Evolutionary conservation across 2,888 invertebrate genomes (phyloP).

Genomic region (Hirtodrosophila duncani): DNA sequence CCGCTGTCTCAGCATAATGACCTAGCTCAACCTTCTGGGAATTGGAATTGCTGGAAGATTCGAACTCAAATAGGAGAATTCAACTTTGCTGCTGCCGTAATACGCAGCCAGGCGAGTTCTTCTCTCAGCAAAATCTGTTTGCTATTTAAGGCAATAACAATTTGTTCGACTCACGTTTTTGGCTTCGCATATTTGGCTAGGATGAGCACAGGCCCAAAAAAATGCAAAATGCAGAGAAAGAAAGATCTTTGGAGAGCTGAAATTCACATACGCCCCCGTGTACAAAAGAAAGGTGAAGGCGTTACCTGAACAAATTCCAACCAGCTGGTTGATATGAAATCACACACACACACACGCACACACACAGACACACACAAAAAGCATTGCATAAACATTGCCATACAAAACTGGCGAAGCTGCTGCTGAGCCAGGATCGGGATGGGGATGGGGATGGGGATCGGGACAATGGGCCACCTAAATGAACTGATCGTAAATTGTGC

Average conservation of each 20-base stretch:
- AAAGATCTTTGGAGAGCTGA: conserved; percentile 1
- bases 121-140: conserved; percentile 33
- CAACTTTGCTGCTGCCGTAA: conserved; percentile 20
- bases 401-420: too few relatives aligned
- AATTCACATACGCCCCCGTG: conserved; percentile 46
- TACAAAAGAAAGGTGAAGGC: conserved; percentile 44
- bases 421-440: too few relatives aligned
- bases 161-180: conserved; percentile 60
- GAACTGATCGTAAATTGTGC: conserved; percentile 64
- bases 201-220: conserved; percentile 13
- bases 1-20: conserved; percentile 25
- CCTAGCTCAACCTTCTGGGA: conserved; percentile 56
- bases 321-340: conserved; percentile 57
- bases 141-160: conserved; percentile 58
- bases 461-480: conserved; percentile 67
- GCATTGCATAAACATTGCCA: conserved; percentile 60
- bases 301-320: conserved; percentile 47
- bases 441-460: conserved; percentile 10
- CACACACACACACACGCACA: conserved; percentile 26
- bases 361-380: too few relatives aligned
- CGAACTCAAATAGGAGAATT: conserved; percentile 21
- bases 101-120: conserved; percentile 27
- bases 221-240: neutral
- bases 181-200: conserved; percentile 43
- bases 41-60: conserved; percentile 23